A percentile compares a stretch with the other conserved stretches of the same genome.
Conservation (phyloP, 2,888 invertebrate species). For the Quadriops clusia region DNA sequence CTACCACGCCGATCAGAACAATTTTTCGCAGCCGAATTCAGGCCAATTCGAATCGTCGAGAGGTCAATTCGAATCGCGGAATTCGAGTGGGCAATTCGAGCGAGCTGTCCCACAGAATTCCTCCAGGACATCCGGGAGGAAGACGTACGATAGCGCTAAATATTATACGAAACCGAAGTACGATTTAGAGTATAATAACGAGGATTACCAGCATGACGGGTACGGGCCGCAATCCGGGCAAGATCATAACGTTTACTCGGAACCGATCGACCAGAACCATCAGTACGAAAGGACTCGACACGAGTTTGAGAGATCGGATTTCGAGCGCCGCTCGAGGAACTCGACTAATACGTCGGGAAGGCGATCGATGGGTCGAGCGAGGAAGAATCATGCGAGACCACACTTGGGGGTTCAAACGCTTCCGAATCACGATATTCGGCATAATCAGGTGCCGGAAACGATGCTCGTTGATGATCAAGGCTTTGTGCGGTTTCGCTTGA, state of each 20-base stretch:
- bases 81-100: slow-evolving; percentile 9
- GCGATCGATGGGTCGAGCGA: slow-evolving; percentile 32
- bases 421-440: slow-evolving; percentile 43
- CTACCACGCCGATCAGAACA: slow-evolving; percentile 26
- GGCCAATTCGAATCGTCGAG: slow-evolving; percentile 26
- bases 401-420: slow-evolving; percentile 45
- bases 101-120: slow-evolving; percentile 21
- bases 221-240: slow-evolving; percentile 35
- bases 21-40: slow-evolving; percentile 27
- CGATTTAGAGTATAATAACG: slow-evolving; percentile 30
- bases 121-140: slow-evolving; percentile 26
- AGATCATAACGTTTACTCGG: slow-evolving; percentile 40
- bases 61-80: too few species aligned
- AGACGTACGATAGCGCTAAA: slow-evolving; percentile 31
- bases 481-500: slow-evolving; percentile 70
- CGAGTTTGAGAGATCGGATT: slow-evolving; percentile 49
- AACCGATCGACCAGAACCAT: slow-evolving; percentile 31
- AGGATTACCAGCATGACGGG: slow-evolving; percentile 28
- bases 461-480: slow-evolving; percentile 88
- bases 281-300: slow-evolving; percentile 38
- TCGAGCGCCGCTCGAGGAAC: slow-evolving; percentile 35
- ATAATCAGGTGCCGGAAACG: slow-evolving; percentile 47
- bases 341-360: slow-evolving; percentile 34
- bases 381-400: slow-evolving; percentile 38
- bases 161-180: slow-evolving; percentile 33